These are phyloP conservation scores for Crotalus viridis DNA, from an alignment of 2,113 vertebrate species.

Conservation along the genomic window DNA sequence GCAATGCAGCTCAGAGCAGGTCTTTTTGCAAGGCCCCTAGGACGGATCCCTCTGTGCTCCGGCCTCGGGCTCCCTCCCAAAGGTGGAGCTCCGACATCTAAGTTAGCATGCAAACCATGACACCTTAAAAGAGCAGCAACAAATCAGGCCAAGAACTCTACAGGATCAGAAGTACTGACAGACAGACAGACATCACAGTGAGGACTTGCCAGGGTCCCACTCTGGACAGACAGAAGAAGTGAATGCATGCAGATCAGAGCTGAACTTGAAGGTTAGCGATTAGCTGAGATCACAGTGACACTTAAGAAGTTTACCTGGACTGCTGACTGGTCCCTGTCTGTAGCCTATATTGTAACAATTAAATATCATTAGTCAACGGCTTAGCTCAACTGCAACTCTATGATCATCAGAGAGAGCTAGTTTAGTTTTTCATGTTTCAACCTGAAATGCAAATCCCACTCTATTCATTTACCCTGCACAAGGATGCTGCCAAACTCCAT, in stretches of 20 bases:
- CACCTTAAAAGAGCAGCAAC: neutral
- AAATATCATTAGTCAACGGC: slow-evolving; percentile 17
- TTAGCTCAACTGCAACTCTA: neutral
- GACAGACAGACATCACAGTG: slow-evolving; percentile 6
- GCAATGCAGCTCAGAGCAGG: neutral
- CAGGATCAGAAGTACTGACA: slow-evolving; percentile 1
- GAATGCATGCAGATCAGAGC: slow-evolving; percentile 14
- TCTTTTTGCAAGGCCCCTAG: neutral
- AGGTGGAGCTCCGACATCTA: neutral
- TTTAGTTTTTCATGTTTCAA: neutral
- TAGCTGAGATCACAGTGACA: slow-evolving; percentile 7
- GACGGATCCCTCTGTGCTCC: neutral
- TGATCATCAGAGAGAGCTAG: neutral
- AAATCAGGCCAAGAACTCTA: neutral
- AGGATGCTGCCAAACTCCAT: neutral
- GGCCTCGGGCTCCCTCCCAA: neutral
- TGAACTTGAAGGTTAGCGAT: slow-evolving; percentile 9
- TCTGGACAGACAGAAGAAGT: slow-evolving; percentile 22
- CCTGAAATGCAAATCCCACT: neutral
- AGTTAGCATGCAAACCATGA: slow-evolving; percentile 15
- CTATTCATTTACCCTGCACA: neutral
- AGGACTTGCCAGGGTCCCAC: neutral
- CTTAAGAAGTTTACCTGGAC: slow-evolving; percentile 22
- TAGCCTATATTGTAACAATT: slow-evolving; percentile 31
- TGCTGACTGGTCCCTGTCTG: slow-evolving; percentile 36